phyloP scores from a whole-genome alignment of 1,140 invertebrate species.

The Heliconius congener region DNA sequence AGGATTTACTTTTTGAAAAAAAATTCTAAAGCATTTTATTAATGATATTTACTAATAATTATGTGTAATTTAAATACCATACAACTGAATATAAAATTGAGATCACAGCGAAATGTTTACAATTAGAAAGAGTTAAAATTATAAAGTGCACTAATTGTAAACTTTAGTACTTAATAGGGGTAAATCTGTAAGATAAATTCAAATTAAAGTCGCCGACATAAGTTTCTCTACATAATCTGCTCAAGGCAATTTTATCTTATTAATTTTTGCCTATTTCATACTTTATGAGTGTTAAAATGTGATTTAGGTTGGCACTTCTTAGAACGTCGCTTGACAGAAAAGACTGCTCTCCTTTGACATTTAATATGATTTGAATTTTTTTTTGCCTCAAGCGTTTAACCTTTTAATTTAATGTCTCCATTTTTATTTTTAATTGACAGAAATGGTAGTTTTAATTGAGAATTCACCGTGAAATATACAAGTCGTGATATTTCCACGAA shows the following conservation, averaged over 20 bases:
- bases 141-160: background rate
- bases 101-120: background rate
- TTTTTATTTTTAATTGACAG: slow-evolving; percentile 20
- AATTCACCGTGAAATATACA: slow-evolving; percentile 44
- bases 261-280: background rate
- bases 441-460: slow-evolving; percentile 35
- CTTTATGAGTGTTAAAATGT: background rate
- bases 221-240: background rate
- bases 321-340: background rate
- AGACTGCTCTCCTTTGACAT: background rate
- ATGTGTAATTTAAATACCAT: background rate
- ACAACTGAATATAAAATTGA: background rate
- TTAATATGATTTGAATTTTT: background rate
- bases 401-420: background rate
- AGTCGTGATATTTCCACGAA: slow-evolving; percentile 41
- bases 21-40: background rate
- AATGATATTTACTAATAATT: background rate
- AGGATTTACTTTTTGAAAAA: background rate
- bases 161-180: background rate
- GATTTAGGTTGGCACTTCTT: slow-evolving; percentile 5
- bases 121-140: background rate
- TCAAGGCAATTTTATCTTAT: background rate
- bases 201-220: background rate
- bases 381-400: background rate
- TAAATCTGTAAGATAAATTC: background rate